Percentiles rank a stretch among this genome's conserved stretches.
These are phyloP conservation scores for Acanthosepion esculentum DNA, from an alignment of 2,888 invertebrate genomes.

Conservation along the genomic window DNA sequence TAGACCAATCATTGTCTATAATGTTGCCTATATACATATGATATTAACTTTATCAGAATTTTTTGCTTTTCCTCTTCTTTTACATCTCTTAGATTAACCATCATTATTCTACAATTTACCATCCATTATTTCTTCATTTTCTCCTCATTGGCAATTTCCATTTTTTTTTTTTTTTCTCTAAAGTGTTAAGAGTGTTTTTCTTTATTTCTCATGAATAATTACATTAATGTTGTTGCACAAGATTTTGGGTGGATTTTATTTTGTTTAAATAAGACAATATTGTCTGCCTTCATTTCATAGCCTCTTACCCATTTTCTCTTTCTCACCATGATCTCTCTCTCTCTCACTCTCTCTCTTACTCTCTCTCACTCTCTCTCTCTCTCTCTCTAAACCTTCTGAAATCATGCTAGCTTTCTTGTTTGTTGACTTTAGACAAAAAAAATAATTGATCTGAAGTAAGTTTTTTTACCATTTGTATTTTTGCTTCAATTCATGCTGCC, in stretches of 20 bases:
- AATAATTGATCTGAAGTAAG: too few species aligned
- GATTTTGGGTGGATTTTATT: not conserved
- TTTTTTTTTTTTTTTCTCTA: not conserved
- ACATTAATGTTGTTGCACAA: not conserved
- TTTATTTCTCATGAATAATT: not conserved
- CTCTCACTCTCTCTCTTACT: too few species aligned
- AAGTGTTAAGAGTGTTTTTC: not conserved
- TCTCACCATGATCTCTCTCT: too few species aligned
- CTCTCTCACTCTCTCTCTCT: not conserved
- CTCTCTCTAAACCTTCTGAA: not conserved
- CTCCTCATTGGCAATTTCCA: not conserved
- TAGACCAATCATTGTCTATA: not conserved
- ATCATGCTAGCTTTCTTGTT: too few species aligned
- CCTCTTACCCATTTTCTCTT: too few species aligned
- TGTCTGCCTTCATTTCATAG: not conserved
- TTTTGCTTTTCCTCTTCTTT: not conserved
- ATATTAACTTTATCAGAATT: not conserved
- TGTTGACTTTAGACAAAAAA: too few species aligned
- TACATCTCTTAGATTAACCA: not conserved
- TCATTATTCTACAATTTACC: not conserved
- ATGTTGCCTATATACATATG: not conserved
- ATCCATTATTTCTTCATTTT: not conserved
- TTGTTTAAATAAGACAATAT: not conserved
- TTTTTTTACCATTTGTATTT: too few species aligned
- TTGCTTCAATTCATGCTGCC: too few species aligned